These are phyloP conservation scores for Phorcus lineatus DNA, from an alignment of 2,888 invertebrate species.

Conservation along the genomic window DNA sequence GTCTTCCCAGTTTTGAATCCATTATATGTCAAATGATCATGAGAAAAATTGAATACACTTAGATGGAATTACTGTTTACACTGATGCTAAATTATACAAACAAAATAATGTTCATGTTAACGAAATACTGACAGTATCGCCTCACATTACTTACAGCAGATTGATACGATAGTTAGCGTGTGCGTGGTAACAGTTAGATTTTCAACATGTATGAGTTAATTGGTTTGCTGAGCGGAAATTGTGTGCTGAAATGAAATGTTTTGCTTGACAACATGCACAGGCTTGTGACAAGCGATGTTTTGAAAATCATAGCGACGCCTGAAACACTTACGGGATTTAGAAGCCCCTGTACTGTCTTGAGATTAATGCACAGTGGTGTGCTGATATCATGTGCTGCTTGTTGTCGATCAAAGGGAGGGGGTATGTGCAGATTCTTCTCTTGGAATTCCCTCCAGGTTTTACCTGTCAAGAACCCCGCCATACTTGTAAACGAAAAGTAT, in stretches of 20 bases:
- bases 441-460: slow-evolving; percentile 67
- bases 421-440: slow-evolving; percentile 59
- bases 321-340: slow-evolving; percentile 45
- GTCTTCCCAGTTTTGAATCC: too few relatives aligned
- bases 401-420: slow-evolving; percentile 66
- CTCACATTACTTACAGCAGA: too few relatives aligned
- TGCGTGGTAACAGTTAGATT: too few relatives aligned
- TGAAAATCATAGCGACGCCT: neutral
- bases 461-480: slow-evolving; percentile 64
- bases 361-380: slow-evolving; percentile 63
- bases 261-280: slow-evolving; percentile 25
- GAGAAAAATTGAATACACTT: too few relatives aligned
- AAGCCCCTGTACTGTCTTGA: slow-evolving; percentile 62
- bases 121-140: too few relatives aligned
- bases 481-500: slow-evolving; percentile 43
- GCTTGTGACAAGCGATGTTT: slow-evolving; percentile 22
- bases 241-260: neutral
- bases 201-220: neutral
- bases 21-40: too few relatives aligned
- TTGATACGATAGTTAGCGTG: too few relatives aligned
- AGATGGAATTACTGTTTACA: too few relatives aligned
- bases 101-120: too few relatives aligned
- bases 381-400: slow-evolving; percentile 63
- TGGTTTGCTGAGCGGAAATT: neutral
- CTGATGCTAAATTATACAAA: too few relatives aligned